These are phyloP conservation scores for Pachycephus smyrnensis DNA, from an alignment of 2,888 invertebrate species.

Conservation along the genomic window DNA sequence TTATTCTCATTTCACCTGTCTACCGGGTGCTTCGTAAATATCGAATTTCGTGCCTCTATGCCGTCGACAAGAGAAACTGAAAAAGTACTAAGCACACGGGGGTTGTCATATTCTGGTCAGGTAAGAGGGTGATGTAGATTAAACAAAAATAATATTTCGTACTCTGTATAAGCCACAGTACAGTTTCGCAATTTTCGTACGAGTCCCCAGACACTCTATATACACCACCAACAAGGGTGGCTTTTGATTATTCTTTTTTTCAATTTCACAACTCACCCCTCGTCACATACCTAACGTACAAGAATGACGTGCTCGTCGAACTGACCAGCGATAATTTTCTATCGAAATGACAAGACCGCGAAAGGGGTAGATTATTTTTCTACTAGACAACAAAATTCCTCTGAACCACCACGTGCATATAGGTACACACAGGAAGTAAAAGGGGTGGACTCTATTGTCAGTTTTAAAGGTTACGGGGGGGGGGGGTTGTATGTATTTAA, in stretches of 20 bases:
- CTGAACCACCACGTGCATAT: neutral
- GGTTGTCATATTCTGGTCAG: neutral
- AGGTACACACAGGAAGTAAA: neutral
- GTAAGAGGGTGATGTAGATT: neutral
- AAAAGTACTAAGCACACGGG: neutral
- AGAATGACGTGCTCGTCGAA: neutral
- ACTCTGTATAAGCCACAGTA: neutral
- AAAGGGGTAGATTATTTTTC: neutral
- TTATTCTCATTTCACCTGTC: neutral
- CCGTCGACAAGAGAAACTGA: neutral
- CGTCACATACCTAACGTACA: neutral
- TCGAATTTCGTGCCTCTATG: neutral
- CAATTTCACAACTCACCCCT: neutral
- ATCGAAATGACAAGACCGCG: neutral
- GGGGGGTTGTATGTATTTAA: slow-evolving; percentile 31
- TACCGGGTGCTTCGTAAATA: neutral
- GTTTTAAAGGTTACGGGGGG: neutral
- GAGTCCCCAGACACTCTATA: neutral
- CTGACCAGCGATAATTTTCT: neutral
- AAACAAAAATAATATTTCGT: neutral
- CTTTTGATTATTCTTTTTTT: neutral
- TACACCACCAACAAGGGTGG: neutral
- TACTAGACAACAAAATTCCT: neutral
- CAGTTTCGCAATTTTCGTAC: neutral
- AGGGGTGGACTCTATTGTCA: neutral